Conservation (phyloP, 2,797 vertebrate genomes). For the Hemibagrus guttatus region DNA sequence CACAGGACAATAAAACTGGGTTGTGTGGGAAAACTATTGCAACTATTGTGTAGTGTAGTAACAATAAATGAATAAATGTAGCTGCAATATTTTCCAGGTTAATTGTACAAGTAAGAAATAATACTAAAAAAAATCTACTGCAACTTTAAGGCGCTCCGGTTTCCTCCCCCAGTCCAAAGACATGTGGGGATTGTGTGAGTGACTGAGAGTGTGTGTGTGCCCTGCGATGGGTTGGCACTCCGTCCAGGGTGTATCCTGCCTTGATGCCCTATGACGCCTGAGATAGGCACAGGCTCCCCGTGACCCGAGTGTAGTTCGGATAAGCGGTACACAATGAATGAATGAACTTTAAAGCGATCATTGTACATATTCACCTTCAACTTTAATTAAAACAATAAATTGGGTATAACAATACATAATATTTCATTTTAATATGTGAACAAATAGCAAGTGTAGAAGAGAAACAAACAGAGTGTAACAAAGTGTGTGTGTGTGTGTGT, state of each 20-base stretch:
- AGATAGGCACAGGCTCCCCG: too few relatives aligned
- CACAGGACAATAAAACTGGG: not conserved
- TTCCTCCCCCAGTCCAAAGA: too few relatives aligned
- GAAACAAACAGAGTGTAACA: not conserved
- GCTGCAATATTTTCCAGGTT: not conserved
- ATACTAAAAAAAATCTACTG: not conserved
- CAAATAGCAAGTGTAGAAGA: not conserved
- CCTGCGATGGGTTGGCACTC: too few relatives aligned
- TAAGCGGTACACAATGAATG: too few relatives aligned
- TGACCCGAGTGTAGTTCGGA: too few relatives aligned
- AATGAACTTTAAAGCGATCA: too few relatives aligned
- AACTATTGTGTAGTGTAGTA: not conserved
- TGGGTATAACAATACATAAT: not conserved
- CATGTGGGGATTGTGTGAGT: too few relatives aligned
- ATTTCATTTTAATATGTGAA: not conserved
- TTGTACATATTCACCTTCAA: not conserved
- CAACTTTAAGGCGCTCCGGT: not conserved
- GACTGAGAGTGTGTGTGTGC: too few relatives aligned
- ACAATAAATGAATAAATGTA: not conserved
- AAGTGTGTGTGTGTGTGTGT: slow-evolving; percentile 14
- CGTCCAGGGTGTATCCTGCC: too few relatives aligned
- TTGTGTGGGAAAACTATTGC: not conserved
- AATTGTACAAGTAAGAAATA: not conserved
- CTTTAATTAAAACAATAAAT: not conserved
- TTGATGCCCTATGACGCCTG: too few relatives aligned